Evolutionary conservation across 2,797 vertebrate genomes (phyloP), one percentile per base, ranked within the genome.

Genomic region (Smutsia gigantea): DNA sequence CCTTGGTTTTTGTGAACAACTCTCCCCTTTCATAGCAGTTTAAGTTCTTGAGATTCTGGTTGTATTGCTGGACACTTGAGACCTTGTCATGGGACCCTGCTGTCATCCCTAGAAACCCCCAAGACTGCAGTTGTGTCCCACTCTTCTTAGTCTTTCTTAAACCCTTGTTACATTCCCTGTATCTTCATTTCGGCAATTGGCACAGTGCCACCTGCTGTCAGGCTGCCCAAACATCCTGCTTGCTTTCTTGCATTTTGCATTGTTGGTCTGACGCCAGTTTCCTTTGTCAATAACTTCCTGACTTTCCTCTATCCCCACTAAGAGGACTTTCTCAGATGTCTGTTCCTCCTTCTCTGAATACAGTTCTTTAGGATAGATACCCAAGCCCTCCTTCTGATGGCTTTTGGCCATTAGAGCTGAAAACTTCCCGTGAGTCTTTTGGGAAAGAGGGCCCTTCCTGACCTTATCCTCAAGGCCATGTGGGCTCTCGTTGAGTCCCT

Each of bases 241-340:
- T 93, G 51, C 78, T 18, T 25, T 51, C 49, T 72, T 66, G 78
- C 55, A 71, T 63, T 86, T 96, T 81, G 59, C 75, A 68, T 1
- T 25, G 79, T n/a, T 68, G 57, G 7, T 68, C 71, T 42, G 46
- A 87, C 59, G 78, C 34, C 83, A 31, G 31, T 46, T 95, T 93
- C 23, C 78, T 94, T 95, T 49, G 39, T 61, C 21, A 74, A 83
- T 78, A 95, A 87, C 15, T 92, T 83, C 27, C 29, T 87, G 15
- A 71, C 29, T 88, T 82, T 96, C 55, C 14, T 90, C 39, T 93
- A 11, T 64, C 13, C 4, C 11, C 5, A 87, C 4, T 17, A 3
- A 42, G 68, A 53, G 11, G n/a, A 37, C 34, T 57, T 96, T 92
- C 57, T 86, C 55, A 59, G 34, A 66, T 53, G 53, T 11, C 6